Base-by-base conservation (phyloP, 1,140 invertebrate genomes). In the Panagrolaimus sp. region DNA sequence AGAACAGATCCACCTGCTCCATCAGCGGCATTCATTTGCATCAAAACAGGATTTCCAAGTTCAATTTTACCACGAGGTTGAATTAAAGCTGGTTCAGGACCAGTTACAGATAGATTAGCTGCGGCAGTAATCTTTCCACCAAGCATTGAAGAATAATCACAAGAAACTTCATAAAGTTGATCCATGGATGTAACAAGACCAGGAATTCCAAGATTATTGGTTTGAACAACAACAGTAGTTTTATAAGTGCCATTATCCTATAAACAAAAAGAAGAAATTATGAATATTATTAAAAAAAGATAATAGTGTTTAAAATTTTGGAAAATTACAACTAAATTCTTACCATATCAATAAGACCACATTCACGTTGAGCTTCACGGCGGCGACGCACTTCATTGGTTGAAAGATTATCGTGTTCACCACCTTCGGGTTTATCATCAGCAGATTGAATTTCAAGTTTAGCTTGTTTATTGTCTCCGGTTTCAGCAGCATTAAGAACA, bases 161-260 rank as follows among this genome's bases (percentile, higher is more conserved):
- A 78, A 11, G 66, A 70, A 27, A 76, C 72, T 57, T 81, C 79
- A 68, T 82, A 82, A 20, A 82, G 79, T 64, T 83, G 79, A 69
- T 82, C 80, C 81, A 83, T 82, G 7, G 80, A 82, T 43, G 80
- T 82, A 38, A 82, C 80, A 23, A 82, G 75, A 46, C 80, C 80
- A 44, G 80, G 81, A 68, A 82, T 82, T 20, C 80, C 80, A 20
- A 82, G 70, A 66, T 82, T 82, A 69, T 82, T 82, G 9, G 80
- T 83, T 65, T 82, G 80, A 9, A 82, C 76, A 57, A 82, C 80
- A 11, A 82, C 76, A 27, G 79, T 82, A 9, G 81, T 79, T 65
- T 77, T 82, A 76, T 83, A 82, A 14, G 75, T 82, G 48, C 82
- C 81, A 65, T 82, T 82, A 51, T 78, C 72, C 76, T 77, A 47